These are phyloP conservation scores for Akabosia matsudoensis DNA, from an alignment of 1,140 invertebrate genomes.

Conservation along the genomic window DNA sequence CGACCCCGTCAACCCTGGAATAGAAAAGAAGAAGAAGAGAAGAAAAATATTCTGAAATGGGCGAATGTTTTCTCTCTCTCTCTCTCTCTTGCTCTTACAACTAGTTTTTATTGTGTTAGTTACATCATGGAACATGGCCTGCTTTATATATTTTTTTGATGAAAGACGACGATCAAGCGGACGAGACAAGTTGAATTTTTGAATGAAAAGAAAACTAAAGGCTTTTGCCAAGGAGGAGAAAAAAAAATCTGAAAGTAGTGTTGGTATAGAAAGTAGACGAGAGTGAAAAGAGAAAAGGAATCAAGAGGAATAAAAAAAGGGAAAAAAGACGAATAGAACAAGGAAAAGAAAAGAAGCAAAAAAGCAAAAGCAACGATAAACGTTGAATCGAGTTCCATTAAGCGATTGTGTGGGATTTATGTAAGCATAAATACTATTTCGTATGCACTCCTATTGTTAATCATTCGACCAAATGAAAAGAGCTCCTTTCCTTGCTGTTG, in stretches of 20 bases:
- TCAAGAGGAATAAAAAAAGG: slow-evolving; percentile 28
- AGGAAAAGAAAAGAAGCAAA: slow-evolving; percentile 15
- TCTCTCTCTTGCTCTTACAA: not conserved
- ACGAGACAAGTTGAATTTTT: slow-evolving; percentile 29
- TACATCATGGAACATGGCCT: not conserved
- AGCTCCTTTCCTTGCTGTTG: slow-evolving; percentile 3
- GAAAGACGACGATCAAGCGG: not conserved
- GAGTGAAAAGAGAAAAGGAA: slow-evolving; percentile 21
- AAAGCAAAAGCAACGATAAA: slow-evolving; percentile 39
- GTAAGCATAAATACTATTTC: slow-evolving; percentile 47
- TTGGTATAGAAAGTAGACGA: slow-evolving; percentile 18
- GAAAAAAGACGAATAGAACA: slow-evolving; percentile 20
- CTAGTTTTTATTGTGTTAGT: not conserved
- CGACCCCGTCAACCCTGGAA: slow-evolving; percentile 10
- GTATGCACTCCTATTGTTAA: slow-evolving; percentile 46
- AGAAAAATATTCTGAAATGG: not conserved
- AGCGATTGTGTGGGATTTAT: slow-evolving; percentile 46
- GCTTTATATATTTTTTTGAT: not conserved
- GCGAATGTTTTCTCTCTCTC: no score
- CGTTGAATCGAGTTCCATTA: slow-evolving; percentile 46
- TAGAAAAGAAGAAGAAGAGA: not conserved
- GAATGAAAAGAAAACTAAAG: slow-evolving; percentile 32
- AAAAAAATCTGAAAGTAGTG: no score
- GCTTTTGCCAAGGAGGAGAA: slow-evolving; percentile 14
- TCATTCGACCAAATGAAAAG: slow-evolving; percentile 47